Evolutionary conservation across 2,797 vertebrate species (phyloP).

Genomic region (Gobionotothen gibberifrons): DNA sequence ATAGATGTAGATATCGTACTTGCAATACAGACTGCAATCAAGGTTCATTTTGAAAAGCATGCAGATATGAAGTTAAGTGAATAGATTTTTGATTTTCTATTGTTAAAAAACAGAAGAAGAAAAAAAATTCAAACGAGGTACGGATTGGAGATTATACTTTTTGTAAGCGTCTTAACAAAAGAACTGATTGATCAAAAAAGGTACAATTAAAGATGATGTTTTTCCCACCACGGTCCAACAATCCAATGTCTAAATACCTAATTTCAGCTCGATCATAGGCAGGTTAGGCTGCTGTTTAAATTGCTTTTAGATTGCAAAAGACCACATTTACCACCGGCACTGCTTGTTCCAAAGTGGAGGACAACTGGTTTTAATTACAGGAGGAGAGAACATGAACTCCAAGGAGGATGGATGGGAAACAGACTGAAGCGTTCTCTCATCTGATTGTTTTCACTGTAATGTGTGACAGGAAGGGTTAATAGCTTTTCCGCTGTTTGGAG

Average conservation of each 20-base stretch:
- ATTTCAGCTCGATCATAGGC: background rate
- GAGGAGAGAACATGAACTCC: slow-evolving; percentile 13
- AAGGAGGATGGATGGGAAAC: slow-evolving; percentile 32
- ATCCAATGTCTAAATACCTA: background rate
- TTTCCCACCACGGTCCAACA: background rate
- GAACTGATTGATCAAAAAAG: background rate
- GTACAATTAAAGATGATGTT: background rate
- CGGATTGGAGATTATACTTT: background rate
- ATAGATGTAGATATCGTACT: background rate
- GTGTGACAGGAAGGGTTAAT: slow-evolving; percentile 33
- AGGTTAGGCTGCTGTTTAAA: background rate
- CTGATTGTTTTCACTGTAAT: slow-evolving; percentile 44
- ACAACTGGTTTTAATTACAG: slow-evolving; percentile 53
- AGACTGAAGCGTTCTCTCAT: slow-evolving; percentile 30
- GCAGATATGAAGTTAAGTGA: background rate
- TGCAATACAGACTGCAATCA: background rate
- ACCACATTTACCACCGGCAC: slow-evolving; percentile 5
- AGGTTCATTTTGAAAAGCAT: background rate
- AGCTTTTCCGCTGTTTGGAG: slow-evolving; percentile 43
- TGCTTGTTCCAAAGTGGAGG: slow-evolving; percentile 4
- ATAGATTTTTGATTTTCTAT: background rate
- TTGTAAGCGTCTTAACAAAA: background rate
- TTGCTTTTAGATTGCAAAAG: background rate
- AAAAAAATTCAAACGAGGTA: background rate
- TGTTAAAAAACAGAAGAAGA: background rate